A percentile compares a stretch with the other conserved stretches of the same genome.
Conservation (phyloP, 2,888 invertebrate genomes). For the Gasteruption jaculator region DNA sequence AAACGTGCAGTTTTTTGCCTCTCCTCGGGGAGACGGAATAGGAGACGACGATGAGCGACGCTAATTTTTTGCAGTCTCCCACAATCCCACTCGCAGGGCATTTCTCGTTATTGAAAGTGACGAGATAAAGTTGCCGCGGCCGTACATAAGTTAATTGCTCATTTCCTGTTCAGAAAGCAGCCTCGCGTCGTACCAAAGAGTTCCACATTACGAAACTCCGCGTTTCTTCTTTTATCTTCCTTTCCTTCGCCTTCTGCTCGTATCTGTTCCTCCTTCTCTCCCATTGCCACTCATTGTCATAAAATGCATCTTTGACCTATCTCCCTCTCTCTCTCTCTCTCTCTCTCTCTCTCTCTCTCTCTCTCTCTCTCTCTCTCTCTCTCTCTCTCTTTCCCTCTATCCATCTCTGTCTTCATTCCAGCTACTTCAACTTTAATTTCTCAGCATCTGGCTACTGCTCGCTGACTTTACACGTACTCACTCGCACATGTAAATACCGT, state of each 20-base stretch:
- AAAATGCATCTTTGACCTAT: constrained; percentile 33
- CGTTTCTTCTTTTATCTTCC: constrained; percentile 9
- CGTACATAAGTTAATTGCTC: constrained; percentile 48
- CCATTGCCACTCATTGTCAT: constrained; percentile 8
- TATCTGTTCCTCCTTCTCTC: constrained; percentile 4
- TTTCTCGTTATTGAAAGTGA: too few species aligned
- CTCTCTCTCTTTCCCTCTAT: constrained; percentile 8
- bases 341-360: constrained; percentile 1
- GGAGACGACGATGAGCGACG: too few species aligned
- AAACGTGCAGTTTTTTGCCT: too few species aligned
- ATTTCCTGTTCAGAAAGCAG: constrained; percentile 45
- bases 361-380: constrained; percentile 9
- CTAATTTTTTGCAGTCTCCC: too few species aligned
- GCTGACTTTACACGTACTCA: too few species aligned
- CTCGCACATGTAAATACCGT: too few species aligned
- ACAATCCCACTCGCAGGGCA: constrained; percentile 8
- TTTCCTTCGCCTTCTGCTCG: constrained; percentile 11
- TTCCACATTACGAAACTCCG: constrained; percentile 2
- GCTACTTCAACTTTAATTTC: too few species aligned
- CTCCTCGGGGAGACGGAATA: too few species aligned
- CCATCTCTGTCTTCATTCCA: too few species aligned
- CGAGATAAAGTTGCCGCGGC: constrained; percentile 40
- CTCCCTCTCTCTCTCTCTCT: constrained; percentile 22
- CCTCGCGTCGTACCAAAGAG: too few species aligned
- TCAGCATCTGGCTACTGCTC: too few species aligned